Conservation (phyloP, 1,140 invertebrate genomes). For the Pollicipes pollicipes region DNA sequence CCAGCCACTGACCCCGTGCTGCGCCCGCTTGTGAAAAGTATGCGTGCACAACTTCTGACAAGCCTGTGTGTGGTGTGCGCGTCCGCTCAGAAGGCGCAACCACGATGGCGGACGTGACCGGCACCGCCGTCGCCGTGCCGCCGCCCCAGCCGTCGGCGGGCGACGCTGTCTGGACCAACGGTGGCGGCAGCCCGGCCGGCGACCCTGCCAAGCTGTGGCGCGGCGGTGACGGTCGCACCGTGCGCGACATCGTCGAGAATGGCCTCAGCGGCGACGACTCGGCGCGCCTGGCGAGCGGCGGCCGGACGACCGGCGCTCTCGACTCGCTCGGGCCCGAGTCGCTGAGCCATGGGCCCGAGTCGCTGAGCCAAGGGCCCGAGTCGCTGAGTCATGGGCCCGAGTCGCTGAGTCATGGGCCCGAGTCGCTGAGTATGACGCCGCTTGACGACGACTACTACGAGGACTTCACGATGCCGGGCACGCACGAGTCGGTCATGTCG, state of each 20-base stretch:
- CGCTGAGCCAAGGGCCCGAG: too few relatives aligned
- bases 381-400: too few relatives aligned
- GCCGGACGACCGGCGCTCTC: not conserved
- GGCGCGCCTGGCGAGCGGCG: too few relatives aligned
- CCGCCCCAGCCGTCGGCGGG: too few relatives aligned
- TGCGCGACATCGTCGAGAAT: not conserved
- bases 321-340: not conserved
- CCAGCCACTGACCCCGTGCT: too few relatives aligned
- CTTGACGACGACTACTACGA: slow-evolving; percentile 25
- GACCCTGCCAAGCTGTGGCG: not conserved
- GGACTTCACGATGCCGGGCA: slow-evolving; percentile 24
- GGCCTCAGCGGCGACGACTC: not conserved
- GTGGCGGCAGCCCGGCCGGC: too few relatives aligned
- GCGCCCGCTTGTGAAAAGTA: too few relatives aligned
- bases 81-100: not conserved
- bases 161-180: not conserved
- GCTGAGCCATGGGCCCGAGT: not conserved
- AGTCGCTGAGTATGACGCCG: slow-evolving; percentile 15
- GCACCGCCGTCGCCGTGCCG: not conserved
- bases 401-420: too few relatives aligned
- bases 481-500: slow-evolving; percentile 25
- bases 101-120: not conserved
- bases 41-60: too few relatives aligned
- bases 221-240: not conserved
- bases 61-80: too few relatives aligned